Percentiles rank a stretch among this genome's conserved stretches.
Conservation (phyloP, 2,888 invertebrate genomes). For the Diaprepes abbreviatus region DNA sequence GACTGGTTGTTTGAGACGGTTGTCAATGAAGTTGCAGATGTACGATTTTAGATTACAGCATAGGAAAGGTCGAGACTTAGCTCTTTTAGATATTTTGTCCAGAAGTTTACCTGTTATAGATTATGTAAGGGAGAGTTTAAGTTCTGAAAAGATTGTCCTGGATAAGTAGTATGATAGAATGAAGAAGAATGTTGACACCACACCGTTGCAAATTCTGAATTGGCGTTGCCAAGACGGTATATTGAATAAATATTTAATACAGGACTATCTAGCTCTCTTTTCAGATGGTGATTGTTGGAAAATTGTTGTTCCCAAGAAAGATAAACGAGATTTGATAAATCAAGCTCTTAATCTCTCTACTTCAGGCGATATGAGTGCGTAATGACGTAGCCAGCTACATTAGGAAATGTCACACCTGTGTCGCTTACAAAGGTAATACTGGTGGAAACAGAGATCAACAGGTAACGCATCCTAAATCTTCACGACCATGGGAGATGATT, state of each 20-base stretch:
- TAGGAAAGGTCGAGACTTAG: conserved; percentile 4
- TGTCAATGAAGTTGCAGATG: conserved; percentile 39
- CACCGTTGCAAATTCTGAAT: conserved; percentile 25
- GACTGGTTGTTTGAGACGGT: too few species aligned
- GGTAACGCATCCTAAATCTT: conserved; percentile 3
- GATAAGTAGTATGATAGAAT: conserved; percentile 35
- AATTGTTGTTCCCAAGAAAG: conserved; percentile 25
- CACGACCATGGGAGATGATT: conserved; percentile 24
- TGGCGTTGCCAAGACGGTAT: conserved; percentile 28
- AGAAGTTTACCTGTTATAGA: conserved; percentile 22
- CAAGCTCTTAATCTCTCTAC: conserved; percentile 32
- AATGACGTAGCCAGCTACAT: too few species aligned
- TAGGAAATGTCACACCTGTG: not conserved
- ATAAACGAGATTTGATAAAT: conserved; percentile 7
- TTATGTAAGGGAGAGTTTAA: not conserved
- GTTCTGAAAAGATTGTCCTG: not conserved
- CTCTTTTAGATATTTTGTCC: conserved; percentile 16
- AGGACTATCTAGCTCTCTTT: conserved; percentile 11
- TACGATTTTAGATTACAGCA: conserved; percentile 36
- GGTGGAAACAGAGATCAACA: not conserved
- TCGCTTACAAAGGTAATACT: not conserved
- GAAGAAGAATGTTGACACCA: not conserved
- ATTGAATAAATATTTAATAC: conserved; percentile 19
- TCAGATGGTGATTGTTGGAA: conserved; percentile 23
- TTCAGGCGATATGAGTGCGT: conserved; percentile 15